Evolutionary conservation across 1,140 invertebrate species (phyloP).

Genomic region (Trichogramma pretiosum): DNA sequence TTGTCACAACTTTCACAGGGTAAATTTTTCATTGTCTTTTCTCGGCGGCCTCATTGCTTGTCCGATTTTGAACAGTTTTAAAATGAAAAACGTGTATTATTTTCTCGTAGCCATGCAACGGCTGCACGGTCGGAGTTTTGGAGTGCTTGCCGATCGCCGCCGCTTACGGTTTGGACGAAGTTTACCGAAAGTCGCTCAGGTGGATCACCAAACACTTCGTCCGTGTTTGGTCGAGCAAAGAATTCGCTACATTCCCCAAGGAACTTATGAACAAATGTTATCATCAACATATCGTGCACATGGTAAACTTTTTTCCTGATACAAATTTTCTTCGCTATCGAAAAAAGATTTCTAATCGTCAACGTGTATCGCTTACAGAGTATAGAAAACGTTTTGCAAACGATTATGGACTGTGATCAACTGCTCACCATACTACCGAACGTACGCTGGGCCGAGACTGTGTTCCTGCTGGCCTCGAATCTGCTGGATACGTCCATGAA

Average conservation of each 20-base stretch:
- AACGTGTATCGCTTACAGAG: no score
- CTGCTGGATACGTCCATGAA: constrained; percentile 58
- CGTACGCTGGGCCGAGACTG: constrained; percentile 63
- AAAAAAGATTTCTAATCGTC: neutral
- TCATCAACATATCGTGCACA: constrained; percentile 68
- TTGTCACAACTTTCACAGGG: constrained; percentile 84
- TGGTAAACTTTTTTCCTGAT: no score
- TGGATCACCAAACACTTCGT: constrained; percentile 81
- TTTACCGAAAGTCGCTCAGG: constrained; percentile 72
- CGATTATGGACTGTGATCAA: constrained; percentile 61
- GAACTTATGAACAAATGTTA: constrained; percentile 76
- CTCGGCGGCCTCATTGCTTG: no score
- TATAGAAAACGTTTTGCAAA: constrained; percentile 55
- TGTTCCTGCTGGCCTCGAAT: constrained; percentile 57
- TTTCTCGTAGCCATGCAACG: constrained; percentile 60
- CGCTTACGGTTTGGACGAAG: constrained; percentile 76
- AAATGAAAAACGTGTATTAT: neutral
- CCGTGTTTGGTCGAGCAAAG: constrained; percentile 76
- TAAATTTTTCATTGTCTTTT: no score
- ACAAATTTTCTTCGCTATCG: neutral
- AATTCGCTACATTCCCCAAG: constrained; percentile 69
- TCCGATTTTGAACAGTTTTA: constrained; percentile 9
- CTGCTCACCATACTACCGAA: constrained; percentile 57
- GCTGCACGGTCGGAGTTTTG: constrained; percentile 67
- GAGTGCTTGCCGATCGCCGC: constrained; percentile 75